These are phyloP conservation scores for Synergus umbraculus DNA, from an alignment of 2,888 invertebrate genomes.

Conservation along the genomic window DNA sequence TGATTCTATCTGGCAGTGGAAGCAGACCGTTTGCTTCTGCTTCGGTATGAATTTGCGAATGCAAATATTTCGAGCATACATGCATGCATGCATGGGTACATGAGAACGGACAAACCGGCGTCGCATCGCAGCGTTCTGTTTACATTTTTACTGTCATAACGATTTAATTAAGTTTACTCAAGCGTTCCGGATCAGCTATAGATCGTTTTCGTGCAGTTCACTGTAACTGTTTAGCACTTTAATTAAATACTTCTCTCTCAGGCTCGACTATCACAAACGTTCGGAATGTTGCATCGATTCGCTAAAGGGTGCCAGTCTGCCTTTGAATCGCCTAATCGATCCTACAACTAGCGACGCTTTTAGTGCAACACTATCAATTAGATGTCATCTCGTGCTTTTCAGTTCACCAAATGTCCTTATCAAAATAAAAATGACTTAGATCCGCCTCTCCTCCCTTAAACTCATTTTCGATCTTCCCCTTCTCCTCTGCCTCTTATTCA, in stretches of 20 bases:
- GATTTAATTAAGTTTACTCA: conserved; percentile 64
- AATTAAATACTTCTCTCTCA: background rate
- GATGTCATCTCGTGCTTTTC: background rate
- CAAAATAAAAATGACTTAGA: too few species aligned
- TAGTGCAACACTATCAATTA: too few species aligned
- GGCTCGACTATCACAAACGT: background rate
- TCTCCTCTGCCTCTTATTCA: too few species aligned
- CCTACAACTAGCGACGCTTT: too few species aligned
- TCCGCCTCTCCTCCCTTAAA: too few species aligned
- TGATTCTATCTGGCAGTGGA: conserved; percentile 9
- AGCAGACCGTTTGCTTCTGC: conserved; percentile 12
- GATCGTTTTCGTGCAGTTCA: background rate
- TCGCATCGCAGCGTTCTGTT: background rate
- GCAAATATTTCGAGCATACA: conserved; percentile 8
- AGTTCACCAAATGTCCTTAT: background rate
- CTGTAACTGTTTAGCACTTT: background rate
- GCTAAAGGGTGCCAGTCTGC: background rate
- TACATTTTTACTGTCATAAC: conserved; percentile 66
- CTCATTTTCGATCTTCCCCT: too few species aligned
- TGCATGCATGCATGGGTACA: background rate
- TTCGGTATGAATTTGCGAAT: conserved; percentile 8
- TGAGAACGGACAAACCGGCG: too few species aligned
- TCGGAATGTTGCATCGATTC: background rate
- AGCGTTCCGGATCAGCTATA: background rate
- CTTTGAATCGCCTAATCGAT: too few species aligned